Percentiles rank a stretch among this genome's conserved stretches.
Conservation (phyloP, 1,140 invertebrate species). For the Lycorma delicatula region DNA sequence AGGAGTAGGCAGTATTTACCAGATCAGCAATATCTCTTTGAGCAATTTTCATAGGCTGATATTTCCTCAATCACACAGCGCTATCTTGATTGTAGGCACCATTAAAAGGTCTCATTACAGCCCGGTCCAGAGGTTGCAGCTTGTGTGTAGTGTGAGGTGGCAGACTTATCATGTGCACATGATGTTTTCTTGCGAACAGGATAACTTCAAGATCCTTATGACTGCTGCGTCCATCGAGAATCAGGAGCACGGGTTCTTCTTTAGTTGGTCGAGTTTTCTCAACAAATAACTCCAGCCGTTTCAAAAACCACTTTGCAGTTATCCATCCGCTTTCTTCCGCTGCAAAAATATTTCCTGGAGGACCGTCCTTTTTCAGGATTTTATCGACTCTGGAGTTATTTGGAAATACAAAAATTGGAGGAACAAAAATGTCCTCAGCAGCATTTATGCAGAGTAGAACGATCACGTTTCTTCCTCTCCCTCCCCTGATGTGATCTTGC, state of each 20-base stretch:
- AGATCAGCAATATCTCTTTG: too few relatives aligned
- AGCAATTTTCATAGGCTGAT: background rate
- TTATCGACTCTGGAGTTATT: constrained; percentile 15
- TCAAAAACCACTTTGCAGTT: constrained; percentile 30
- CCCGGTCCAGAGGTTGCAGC: constrained; percentile 33
- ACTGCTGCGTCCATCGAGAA: constrained; percentile 33
- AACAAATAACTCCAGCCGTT: constrained; percentile 33
- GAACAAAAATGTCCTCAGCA: constrained; percentile 21
- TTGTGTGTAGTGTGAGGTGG: constrained; percentile 36
- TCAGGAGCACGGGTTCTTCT: constrained; percentile 28
- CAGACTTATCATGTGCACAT: constrained; percentile 34
- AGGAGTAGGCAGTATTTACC: constrained; percentile 31
- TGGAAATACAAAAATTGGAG: constrained; percentile 30
- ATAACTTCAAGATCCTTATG: constrained; percentile 35
- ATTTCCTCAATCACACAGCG: background rate
- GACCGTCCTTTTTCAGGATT: constrained; percentile 13
- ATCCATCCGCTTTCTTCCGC: constrained; percentile 34
- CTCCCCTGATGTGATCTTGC: constrained; percentile 36
- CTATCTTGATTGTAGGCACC: constrained; percentile 29
- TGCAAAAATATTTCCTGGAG: constrained; percentile 19
- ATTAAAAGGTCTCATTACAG: constrained; percentile 37
- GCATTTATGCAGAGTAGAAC: constrained; percentile 4
- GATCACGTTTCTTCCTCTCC: constrained; percentile 24
- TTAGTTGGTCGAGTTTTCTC: constrained; percentile 6
- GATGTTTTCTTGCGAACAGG: constrained; percentile 31